phyloP scores from a whole-genome alignment of 2,797 vertebrate species.

The Gallirallus australis region DNA sequence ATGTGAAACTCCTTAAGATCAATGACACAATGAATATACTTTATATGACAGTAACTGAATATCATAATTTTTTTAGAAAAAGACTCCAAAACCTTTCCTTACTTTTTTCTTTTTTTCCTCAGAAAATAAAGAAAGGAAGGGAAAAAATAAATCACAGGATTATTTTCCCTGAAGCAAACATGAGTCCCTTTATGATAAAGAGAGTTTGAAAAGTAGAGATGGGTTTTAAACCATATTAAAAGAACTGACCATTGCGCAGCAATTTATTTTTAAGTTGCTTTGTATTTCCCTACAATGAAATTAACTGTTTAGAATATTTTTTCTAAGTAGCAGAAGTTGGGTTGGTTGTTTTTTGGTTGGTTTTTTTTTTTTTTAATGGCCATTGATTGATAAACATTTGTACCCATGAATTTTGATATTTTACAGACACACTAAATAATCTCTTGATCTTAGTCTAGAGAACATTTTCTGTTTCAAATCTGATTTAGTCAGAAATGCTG shows the following conservation, averaged over 20 bases:
- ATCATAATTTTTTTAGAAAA: neutral
- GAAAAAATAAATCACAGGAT: neutral
- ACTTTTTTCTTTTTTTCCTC: neutral
- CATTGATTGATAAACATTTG: rapidly evolving
- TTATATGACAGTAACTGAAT: neutral
- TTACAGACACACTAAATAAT: rapidly evolving
- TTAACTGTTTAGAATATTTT: neutral
- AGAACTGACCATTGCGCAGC: neutral
- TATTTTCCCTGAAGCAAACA: neutral
- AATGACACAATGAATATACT: neutral
- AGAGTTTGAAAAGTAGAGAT: neutral
- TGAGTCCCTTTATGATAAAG: neutral
- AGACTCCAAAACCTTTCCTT: neutral
- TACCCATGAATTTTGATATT: neutral
- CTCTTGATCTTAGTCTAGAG: neutral
- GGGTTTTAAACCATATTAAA: neutral
- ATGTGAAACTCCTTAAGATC: neutral
- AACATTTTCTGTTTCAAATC: neutral
- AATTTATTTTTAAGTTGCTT: neutral
- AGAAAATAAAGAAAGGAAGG: neutral
- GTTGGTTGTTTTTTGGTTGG: rapidly evolving
- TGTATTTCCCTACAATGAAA: neutral
- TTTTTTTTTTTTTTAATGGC: neutral
- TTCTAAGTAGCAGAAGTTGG: rapidly evolving
- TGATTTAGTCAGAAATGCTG: neutral